A percentile compares a stretch with the other conserved stretches of the same genome.
These are phyloP conservation scores for Polydrusus pterygomalis DNA, from an alignment of 2,888 invertebrate genomes.

Conservation along the genomic window DNA sequence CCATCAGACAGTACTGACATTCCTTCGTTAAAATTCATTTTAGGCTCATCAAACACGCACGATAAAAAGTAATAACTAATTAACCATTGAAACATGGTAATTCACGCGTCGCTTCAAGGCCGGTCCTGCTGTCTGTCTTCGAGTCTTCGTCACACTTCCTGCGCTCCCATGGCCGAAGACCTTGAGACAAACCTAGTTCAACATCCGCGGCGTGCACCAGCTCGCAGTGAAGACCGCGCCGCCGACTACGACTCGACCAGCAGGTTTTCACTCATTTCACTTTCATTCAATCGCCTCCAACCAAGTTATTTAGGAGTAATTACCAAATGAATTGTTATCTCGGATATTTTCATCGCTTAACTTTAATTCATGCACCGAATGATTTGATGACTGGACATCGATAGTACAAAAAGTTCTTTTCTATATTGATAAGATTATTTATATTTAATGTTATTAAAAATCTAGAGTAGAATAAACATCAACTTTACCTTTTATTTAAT, in stretches of 20 bases:
- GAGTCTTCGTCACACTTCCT: constrained; percentile 66
- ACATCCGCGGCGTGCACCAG: constrained; percentile 67
- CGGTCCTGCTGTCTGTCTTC: constrained; percentile 52
- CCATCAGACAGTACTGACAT: constrained; percentile 23
- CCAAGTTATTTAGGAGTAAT: constrained; percentile 45
- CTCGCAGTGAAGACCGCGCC: constrained; percentile 58
- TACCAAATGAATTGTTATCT: constrained; percentile 20
- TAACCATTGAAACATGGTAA: constrained; percentile 41
- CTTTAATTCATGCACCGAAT: too few species aligned
- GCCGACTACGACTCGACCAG: constrained; percentile 54
- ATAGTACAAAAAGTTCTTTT: too few species aligned
- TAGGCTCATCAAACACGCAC: constrained; percentile 33
- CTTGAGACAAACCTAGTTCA: constrained; percentile 74
- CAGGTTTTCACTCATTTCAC: constrained; percentile 71
- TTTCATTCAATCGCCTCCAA: constrained; percentile 67
- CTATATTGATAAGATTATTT: too few species aligned
- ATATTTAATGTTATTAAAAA: too few species aligned
- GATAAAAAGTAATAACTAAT: constrained; percentile 43
- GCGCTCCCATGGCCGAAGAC: constrained; percentile 67
- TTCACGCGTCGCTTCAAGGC: constrained; percentile 40
- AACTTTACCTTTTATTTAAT: too few species aligned
- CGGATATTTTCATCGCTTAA: neutral
- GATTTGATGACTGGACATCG: too few species aligned
- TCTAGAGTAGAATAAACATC: too few species aligned
- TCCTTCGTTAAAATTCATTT: constrained; percentile 42